Evolutionary conservation across 2,113 vertebrate species (phyloP).

Genomic region (Euleptes europaea): DNA sequence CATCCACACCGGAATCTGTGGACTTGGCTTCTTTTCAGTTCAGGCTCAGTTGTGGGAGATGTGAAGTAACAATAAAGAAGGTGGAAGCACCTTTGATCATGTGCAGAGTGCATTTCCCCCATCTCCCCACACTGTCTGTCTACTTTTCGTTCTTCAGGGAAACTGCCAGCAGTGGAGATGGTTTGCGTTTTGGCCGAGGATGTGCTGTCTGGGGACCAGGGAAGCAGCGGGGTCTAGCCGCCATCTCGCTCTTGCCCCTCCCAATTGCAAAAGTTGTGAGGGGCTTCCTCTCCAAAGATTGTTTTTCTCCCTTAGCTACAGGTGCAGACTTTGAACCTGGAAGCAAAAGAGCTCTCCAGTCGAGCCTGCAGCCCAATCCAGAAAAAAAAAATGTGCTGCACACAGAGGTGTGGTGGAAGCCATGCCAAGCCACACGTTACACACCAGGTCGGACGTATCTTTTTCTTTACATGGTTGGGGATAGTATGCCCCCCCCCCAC

Average conservation of each 20-base stretch:
- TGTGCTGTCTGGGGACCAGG: not conserved
- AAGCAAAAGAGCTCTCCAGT: too few relatives aligned
- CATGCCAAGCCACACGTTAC: too few relatives aligned
- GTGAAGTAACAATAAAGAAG: not conserved
- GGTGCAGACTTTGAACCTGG: not conserved
- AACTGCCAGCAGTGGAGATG: too few relatives aligned
- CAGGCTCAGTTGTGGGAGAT: not conserved
- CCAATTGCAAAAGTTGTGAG: not conserved
- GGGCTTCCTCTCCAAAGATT: not conserved
- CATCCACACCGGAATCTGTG: accelerated
- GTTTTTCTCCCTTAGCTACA: not conserved
- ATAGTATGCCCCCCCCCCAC: not conserved
- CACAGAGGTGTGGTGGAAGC: not conserved
- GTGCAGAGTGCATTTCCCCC: not conserved
- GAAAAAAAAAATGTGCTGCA: not conserved
- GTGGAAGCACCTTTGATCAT: not conserved
- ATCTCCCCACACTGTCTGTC: too few relatives aligned
- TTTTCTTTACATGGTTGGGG: not conserved
- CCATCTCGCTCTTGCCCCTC: not conserved
- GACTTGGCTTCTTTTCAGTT: not conserved
- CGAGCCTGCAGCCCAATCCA: too few relatives aligned
- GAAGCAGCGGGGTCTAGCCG: too few relatives aligned
- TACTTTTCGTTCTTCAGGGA: not conserved
- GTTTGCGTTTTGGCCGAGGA: too few relatives aligned
- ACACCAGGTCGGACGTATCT: not conserved